Evolutionary conservation across 1,140 invertebrate genomes (phyloP), one percentile per base, ranked within the genome.

Genomic region (Brachionus koreanus): DNA sequence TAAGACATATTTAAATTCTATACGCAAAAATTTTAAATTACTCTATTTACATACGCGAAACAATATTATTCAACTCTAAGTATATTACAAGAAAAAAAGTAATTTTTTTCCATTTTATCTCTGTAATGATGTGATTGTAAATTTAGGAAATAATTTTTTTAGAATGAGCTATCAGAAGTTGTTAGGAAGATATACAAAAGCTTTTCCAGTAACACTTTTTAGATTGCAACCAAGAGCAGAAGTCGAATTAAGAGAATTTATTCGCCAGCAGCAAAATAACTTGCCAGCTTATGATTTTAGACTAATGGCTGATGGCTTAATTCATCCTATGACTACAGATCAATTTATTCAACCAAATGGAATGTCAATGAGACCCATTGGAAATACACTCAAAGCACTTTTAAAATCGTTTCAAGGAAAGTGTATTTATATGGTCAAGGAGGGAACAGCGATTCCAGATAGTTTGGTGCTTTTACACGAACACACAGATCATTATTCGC

Each of bases 281-380:
- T 25, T 46, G 19, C 69, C 69, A 25, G 43, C 23, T 19, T 74
- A 49, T 74, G 69, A 74, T 46, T 74, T 46, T 74, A 74, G 39
- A 46, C 10, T 74, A 29, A 23, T 43, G 19, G 46, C 0, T 46
- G 69, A 74, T 74, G 42, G 69, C 5, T 19, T 46, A 25, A 43
- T 74, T 46, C 69, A 74, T 49, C 69, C 69, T 2, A 74, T 74
- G 69, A 74, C 9, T 6, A 35, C 42, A 3, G 69, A 74, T 25
- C 9, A 46, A 16, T 74, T 74, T 74, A 39, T 69, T 10, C 29
- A 19, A 10, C 65, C 65, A 43, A 69, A 69, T 69, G 65, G 65
- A 69, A 69, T 69, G 29, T 69, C 65, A 16, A 0, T 69, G 35
- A 46, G 69, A 46, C 69, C 69, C 3, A 33, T n/a, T 33, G 69